A percentile compares a stretch with the other conserved stretches of the same genome.
Evolutionary conservation across 92 coral and sea anemone genomes (phyloP).

Genomic region (Zoanthus gigantus): DNA sequence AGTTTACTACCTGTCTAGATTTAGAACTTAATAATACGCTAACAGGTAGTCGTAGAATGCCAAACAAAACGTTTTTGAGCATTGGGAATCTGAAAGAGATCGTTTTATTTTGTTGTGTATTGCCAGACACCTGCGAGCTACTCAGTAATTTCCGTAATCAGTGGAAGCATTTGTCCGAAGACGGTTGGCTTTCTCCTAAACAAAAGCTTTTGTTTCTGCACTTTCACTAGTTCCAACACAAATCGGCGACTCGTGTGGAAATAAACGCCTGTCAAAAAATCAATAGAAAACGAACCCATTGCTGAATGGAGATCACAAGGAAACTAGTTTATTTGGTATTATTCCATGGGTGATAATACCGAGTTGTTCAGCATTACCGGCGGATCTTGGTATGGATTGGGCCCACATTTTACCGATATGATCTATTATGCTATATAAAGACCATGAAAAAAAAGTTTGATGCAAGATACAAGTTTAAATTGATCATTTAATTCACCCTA

Average conservation of each 20-base stretch:
- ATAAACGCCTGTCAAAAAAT: not conserved
- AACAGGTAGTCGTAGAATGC: not conserved
- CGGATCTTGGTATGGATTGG: no score
- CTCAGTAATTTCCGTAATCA: not conserved
- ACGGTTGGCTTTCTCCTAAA: not conserved
- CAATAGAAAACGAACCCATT: not conserved
- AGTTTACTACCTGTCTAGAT: not conserved
- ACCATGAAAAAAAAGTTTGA: no score
- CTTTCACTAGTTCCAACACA: no score
- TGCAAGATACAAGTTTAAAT: no score
- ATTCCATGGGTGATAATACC: not conserved
- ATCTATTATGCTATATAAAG: no score
- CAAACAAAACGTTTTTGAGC: not conserved
- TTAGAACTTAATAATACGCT: not conserved
- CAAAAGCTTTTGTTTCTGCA: not conserved
- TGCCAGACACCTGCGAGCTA: not conserved
- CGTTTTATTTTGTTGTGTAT: not conserved
- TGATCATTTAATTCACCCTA: no score
- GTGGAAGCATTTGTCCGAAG: not conserved
- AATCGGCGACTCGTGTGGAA: not conserved
- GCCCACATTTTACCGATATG: no score
- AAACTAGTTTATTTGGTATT: not conserved
- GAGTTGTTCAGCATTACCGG: no score
- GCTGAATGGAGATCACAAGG: conserved; percentile 3
- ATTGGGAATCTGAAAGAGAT: conserved; percentile 2